Percentiles rank a stretch among this genome's conserved stretches.
These are phyloP conservation scores for Baryphthengus martii DNA, from an alignment of 2,113 vertebrate species.

Conservation along the genomic window DNA sequence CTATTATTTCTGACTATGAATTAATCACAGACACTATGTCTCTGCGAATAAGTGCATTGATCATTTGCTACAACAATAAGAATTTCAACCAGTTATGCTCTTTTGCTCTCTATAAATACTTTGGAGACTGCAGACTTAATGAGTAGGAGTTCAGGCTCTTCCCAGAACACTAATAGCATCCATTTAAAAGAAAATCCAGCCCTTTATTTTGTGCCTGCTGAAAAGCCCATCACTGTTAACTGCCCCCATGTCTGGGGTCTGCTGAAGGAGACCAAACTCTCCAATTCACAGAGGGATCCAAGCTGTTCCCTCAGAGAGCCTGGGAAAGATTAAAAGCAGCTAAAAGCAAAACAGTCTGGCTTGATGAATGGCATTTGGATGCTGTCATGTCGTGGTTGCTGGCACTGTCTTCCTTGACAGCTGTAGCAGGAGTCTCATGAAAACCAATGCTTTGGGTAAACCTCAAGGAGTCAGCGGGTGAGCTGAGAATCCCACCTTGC, in stretches of 20 bases:
- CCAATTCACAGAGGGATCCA: not conserved
- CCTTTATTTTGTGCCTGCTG: not conserved
- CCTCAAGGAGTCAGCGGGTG: not conserved
- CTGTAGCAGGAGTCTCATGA: not conserved
- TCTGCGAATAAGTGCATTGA: conserved; percentile 9
- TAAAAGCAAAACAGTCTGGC: not conserved
- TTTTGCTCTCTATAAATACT: conserved; percentile 21
- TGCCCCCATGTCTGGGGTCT: not conserved
- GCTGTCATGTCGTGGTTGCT: not conserved
- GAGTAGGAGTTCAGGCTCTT: not conserved
- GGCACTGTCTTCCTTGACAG: not conserved
- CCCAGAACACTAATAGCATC: conserved; percentile 28
- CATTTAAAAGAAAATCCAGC: not conserved
- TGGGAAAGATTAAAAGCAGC: conserved; percentile 8
- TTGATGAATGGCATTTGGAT: not conserved
- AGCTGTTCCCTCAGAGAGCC: not conserved
- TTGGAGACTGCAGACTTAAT: conserved; percentile 28
- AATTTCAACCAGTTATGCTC: not conserved
- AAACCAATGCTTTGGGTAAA: not conserved
- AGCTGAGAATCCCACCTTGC: not conserved
- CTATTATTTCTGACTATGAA: conserved; percentile 49
- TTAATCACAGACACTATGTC: conserved; percentile 1
- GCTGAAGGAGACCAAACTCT: not conserved
- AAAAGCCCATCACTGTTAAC: not conserved
- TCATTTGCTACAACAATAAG: conserved; percentile 36